phyloP scores from a whole-genome alignment of 2,113 vertebrate genomes.

The Neogale vison region DNA sequence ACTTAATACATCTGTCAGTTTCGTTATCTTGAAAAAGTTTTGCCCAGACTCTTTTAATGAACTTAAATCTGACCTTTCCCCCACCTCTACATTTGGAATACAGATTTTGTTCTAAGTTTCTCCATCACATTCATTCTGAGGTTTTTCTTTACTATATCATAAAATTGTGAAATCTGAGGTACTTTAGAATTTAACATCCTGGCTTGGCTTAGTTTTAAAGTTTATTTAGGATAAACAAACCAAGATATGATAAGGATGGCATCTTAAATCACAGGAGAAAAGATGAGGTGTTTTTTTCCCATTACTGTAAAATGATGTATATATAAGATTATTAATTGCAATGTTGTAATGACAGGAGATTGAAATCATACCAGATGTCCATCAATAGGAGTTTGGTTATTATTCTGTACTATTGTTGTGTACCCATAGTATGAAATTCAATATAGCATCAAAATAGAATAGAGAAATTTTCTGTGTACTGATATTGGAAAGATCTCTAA shows the following conservation, averaged over 20 bases:
- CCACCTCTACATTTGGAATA: background rate
- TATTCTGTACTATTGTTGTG: background rate
- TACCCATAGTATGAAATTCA: background rate
- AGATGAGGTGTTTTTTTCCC: background rate
- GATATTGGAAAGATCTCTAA: background rate
- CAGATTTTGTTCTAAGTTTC: background rate
- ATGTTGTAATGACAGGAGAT: background rate
- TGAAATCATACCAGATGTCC: background rate
- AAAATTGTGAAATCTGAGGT: background rate
- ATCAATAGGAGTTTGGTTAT: background rate
- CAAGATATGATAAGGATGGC: background rate
- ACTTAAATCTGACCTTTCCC: background rate
- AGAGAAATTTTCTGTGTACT: background rate
- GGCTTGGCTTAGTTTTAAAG: background rate
- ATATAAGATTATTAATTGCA: background rate
- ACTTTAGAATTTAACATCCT: background rate
- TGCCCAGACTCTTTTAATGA: background rate
- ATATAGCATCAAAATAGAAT: background rate
- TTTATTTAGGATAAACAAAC: background rate
- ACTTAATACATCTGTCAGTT: background rate
- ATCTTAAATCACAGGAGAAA: background rate
- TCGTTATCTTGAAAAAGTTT: constrained; percentile 11
- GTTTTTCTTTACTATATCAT: background rate
- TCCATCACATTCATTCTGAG: background rate
- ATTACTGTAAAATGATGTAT: background rate